Conservation (phyloP, 1,140 invertebrate genomes). For the Polypedilum pembai region DNA sequence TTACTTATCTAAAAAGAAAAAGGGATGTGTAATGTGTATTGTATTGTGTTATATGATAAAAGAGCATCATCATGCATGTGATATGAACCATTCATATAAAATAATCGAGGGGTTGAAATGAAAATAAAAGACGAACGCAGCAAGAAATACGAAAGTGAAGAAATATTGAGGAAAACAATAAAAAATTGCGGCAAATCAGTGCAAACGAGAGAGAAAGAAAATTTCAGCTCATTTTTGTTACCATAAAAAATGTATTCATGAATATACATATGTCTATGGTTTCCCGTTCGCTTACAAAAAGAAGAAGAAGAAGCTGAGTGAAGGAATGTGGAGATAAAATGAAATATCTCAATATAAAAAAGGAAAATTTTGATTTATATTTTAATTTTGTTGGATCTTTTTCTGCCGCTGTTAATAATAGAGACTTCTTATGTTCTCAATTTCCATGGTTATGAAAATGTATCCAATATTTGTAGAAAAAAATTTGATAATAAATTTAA, state of each 20-base stretch:
- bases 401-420: background rate
- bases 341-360: background rate
- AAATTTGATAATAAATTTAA: no score
- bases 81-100: background rate
- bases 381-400: background rate
- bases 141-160: background rate
- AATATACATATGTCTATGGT: background rate
- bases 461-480: no score
- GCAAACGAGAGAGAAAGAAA: background rate
- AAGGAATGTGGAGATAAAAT: background rate
- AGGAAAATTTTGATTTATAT: background rate
- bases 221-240: background rate
- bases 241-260: background rate
- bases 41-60: background rate
- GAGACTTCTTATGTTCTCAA: no score
- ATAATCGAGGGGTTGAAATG: background rate
- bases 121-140: background rate
- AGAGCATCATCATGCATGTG: background rate
- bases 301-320: no score
- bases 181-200: background rate
- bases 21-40: background rate
- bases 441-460: no score
- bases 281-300: background rate
- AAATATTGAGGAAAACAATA: background rate
- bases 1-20: background rate